phyloP scores from a whole-genome alignment of 2,797 vertebrate species.

The Malurus splendens region DNA sequence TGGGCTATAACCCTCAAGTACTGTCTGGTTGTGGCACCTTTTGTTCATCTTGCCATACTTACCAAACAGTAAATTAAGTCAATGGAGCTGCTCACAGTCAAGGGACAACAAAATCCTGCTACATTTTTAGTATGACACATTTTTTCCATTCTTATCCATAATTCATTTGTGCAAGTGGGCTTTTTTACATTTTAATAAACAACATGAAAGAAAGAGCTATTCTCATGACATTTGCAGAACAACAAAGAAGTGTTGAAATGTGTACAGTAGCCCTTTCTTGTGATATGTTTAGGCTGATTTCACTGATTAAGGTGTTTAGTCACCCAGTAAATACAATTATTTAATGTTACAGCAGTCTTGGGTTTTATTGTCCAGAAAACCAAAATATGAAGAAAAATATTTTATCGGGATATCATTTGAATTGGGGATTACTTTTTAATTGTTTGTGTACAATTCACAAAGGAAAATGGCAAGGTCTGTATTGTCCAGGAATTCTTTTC shows the following conservation, averaged over 20 bases:
- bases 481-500: neutral
- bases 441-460: neutral
- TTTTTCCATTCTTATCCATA: conserved; percentile 47
- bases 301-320: conserved; percentile 12
- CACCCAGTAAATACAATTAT: neutral
- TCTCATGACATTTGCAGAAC: conserved; percentile 6
- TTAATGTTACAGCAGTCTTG: neutral
- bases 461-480: neutral
- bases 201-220: conserved; percentile 18
- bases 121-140: neutral
- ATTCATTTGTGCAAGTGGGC: conserved; percentile 36
- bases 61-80: neutral
- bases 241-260: conserved; percentile 22
- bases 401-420: neutral
- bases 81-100: neutral
- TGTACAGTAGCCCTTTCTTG: conserved; percentile 45
- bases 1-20: neutral
- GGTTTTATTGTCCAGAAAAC: neutral
- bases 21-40: neutral
- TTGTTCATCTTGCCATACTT: neutral
- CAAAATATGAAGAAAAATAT: neutral
- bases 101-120: neutral
- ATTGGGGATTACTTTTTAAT: neutral
- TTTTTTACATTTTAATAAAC: conserved; percentile 42
- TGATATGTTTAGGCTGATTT: neutral